Base-by-base conservation (phyloP, 2,113 vertebrate genomes). In the Psophia crepitans region DNA sequence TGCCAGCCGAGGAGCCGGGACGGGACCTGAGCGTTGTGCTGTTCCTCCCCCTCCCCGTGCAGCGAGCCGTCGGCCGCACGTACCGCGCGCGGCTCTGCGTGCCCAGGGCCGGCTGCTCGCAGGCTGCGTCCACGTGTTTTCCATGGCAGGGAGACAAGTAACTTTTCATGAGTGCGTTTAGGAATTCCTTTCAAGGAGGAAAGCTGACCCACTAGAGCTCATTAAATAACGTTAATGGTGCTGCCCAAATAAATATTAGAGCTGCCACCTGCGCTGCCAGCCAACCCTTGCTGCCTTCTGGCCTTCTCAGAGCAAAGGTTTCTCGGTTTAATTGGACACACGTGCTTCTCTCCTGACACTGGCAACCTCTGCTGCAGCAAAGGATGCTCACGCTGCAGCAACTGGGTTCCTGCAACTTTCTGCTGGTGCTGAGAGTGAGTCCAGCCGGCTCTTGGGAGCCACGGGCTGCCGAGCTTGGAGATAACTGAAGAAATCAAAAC, bases 51-150 rank as follows among this genome's bases (percentile, higher is more conserved):
- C 14, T 4, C 16, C 22, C 69, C 13, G 4, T 6, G 15, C 43
- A 13, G 11, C 1, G 7, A 44, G 27, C 33, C 1, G 4, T 9
- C 33, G 7, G 30, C 2, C 7, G 82, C 44, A 44, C 7, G 5
- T 74, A n/a, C 24, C 2, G 1, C 5, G 11, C 33, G 3, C 0
- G 8, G 68, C 39, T 41, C 30, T 2, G 48, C 7, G 3, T 5
- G 12, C 26, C 64, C 12, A 0, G 9, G 11, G 56, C 69, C 1
- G 15, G 37, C 53, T 19, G 46, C 78, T 66, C 5, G 0, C 73
- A 41, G 33, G 35, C n/a, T 3, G 0, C 9, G 28, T 23, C 78
- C 76, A 3, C 1, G 6, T 46, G 48, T 68, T 69, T 84, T 87
- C 75, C 49, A 1, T 23, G 83, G 79, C 88, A 35, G 33, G 57